phyloP scores from a whole-genome alignment of 92 coral and sea anemone species.

The Virgularia gustaviana region DNA sequence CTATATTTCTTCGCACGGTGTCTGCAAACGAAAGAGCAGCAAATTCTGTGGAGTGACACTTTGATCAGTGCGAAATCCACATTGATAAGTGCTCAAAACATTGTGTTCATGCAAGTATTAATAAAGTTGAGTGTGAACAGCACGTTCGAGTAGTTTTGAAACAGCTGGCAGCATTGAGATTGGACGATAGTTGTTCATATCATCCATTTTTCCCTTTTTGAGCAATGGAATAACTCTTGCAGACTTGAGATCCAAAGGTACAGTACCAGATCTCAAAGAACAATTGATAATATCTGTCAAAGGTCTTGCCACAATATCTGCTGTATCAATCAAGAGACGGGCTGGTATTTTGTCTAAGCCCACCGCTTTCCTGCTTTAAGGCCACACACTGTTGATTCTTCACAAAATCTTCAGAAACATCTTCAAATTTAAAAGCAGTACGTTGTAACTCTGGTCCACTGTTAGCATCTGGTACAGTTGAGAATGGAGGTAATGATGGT shows the following conservation, averaged over 20 bases:
- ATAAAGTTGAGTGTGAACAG: conserved; percentile 45
- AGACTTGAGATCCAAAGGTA: conserved; percentile 37
- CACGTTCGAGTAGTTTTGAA: conserved; percentile 42
- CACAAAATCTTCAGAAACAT: conserved; percentile 1
- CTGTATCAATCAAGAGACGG: conserved; percentile 40
- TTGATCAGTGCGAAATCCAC: conserved; percentile 27
- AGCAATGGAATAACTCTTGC: conserved; percentile 54
- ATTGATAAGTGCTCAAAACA: conserved; percentile 12
- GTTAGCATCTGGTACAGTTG: neutral
- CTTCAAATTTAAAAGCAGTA: conserved; percentile 28
- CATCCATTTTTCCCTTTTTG: conserved; percentile 41
- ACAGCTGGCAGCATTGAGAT: conserved; percentile 40
- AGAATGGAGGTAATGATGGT: conserved; percentile 14
- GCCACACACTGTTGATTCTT: conserved; percentile 1
- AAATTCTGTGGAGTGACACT: conserved; percentile 32
- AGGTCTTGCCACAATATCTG: conserved; percentile 6
- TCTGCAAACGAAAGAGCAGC: conserved; percentile 36
- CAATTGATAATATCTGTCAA: conserved; percentile 32
- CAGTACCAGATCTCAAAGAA: conserved; percentile 16
- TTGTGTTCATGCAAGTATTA: conserved; percentile 2
- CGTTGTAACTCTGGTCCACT: neutral
- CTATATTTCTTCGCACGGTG: conserved; percentile 30
- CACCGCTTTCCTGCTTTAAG: conserved; percentile 39
- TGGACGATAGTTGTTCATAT: conserved; percentile 50
- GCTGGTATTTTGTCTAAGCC: conserved; percentile 43